Evolutionary conservation across 2,797 vertebrate species (phyloP).

Genomic region (Hybognathus amarus): DNA sequence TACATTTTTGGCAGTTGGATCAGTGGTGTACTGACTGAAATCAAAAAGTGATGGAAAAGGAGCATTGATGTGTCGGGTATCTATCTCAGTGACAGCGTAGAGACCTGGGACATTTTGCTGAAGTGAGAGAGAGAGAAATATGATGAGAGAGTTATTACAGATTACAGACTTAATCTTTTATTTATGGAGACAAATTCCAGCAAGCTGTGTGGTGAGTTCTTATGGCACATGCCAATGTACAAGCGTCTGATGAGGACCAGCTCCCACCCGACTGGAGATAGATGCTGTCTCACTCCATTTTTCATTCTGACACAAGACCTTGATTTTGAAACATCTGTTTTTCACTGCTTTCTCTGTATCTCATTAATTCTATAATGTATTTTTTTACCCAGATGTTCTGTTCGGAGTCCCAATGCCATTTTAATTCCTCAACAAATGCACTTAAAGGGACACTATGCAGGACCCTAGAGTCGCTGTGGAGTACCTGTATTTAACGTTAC

Average conservation of each 20-base stretch:
- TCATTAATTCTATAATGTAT: slow-evolving; percentile 22
- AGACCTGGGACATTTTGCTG: slow-evolving; percentile 41
- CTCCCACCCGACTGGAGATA: slow-evolving; percentile 21
- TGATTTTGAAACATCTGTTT: slow-evolving; percentile 36
- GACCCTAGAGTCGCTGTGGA: no score
- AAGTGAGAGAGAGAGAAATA: slow-evolving; percentile 33
- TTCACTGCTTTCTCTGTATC: neutral
- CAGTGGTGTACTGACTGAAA: slow-evolving; percentile 37
- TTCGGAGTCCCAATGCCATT: neutral
- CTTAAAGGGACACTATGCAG: neutral
- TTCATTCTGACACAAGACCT: slow-evolving; percentile 1
- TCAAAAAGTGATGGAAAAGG: slow-evolving; percentile 44
- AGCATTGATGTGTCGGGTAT: slow-evolving; percentile 37
- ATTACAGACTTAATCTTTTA: slow-evolving; percentile 54
- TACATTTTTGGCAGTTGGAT: slow-evolving; percentile 34
- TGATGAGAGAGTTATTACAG: slow-evolving; percentile 37
- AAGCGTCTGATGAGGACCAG: slow-evolving; percentile 27
- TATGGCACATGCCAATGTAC: slow-evolving; percentile 49
- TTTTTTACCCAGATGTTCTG: neutral
- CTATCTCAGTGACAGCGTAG: slow-evolving; percentile 47
- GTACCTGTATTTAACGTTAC: no score
- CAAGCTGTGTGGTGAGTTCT: slow-evolving; percentile 38
- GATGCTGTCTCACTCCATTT: slow-evolving; percentile 35
- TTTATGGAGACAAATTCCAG: slow-evolving; percentile 61
- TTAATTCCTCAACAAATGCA: neutral